These are phyloP conservation scores for Sepiola atlantica DNA, from an alignment of 2,888 invertebrate species.

Conservation along the genomic window DNA sequence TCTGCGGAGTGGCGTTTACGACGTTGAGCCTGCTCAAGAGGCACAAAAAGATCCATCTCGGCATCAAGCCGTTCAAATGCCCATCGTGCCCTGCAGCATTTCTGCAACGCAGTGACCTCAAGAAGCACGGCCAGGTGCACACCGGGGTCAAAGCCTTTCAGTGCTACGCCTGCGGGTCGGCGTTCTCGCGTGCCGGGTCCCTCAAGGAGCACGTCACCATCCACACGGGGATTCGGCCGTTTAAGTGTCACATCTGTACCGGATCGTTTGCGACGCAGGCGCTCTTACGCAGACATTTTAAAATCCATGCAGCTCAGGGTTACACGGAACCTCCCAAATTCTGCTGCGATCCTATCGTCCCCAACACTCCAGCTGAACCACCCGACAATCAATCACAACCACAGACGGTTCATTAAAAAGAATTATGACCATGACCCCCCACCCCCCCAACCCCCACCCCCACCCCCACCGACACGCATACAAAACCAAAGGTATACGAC, in stretches of 20 bases:
- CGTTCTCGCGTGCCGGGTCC: neutral
- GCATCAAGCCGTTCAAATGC: conserved; percentile 41
- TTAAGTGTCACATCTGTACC: conserved; percentile 39
- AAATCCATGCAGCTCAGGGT: conserved; percentile 2
- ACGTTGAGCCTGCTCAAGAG: neutral
- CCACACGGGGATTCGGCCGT: conserved; percentile 39
- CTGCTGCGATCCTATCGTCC: neutral
- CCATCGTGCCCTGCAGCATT: conserved; percentile 1
- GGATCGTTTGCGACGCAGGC: conserved; percentile 33
- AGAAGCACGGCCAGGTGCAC: conserved; percentile 40
- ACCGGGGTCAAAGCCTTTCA: conserved; percentile 37
- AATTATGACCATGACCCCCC: no score
- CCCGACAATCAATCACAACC: neutral
- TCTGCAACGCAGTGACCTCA: conserved; percentile 42
- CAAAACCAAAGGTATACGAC: no score
- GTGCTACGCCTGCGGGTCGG: neutral
- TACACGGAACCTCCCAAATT: neutral
- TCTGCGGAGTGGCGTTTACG: conserved; percentile 17
- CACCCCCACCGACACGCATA: no score
- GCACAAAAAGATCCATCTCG: conserved; percentile 36
- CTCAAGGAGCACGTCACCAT: conserved; percentile 36
- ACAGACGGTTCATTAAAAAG: neutral
- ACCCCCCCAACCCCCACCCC: no score
- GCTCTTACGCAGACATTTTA: conserved; percentile 34
- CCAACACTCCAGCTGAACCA: neutral